phyloP scores from a whole-genome alignment of 2,888 invertebrate genomes.

The Sminthurides aquaticus region DNA sequence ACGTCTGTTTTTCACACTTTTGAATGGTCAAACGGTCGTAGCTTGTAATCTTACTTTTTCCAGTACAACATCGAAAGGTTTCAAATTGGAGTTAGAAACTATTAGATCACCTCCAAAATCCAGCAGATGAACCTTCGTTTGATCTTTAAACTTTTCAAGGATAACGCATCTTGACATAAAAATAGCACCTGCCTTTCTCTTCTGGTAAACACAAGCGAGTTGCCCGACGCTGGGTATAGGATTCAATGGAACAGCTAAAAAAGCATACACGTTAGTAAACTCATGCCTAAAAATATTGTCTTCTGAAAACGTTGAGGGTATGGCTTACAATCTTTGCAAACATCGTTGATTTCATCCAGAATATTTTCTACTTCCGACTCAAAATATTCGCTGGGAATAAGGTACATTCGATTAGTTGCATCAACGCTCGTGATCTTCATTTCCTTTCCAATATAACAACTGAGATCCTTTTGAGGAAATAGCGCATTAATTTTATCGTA shows the following conservation, averaged over 20 bases:
- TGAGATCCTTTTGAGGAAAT: not conserved
- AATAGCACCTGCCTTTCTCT: not conserved
- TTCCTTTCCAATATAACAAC: not conserved
- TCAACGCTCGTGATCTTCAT: conserved; percentile 1
- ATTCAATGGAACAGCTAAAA: not conserved
- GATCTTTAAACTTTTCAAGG: not conserved
- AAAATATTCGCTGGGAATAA: not conserved
- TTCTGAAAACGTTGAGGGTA: too few relatives aligned
- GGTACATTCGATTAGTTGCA: conserved; percentile 1
- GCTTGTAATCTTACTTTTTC: too few relatives aligned
- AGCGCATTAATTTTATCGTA: not conserved
- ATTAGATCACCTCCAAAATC: conserved; percentile 6
- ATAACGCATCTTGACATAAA: not conserved
- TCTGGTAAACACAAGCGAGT: conserved; percentile 10
- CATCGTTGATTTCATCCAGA: conserved; percentile 17
- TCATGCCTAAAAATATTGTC: not conserved
- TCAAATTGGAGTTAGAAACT: not conserved
- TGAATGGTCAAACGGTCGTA: too few relatives aligned
- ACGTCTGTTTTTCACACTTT: too few relatives aligned
- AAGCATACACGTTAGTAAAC: not conserved
- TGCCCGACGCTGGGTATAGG: conserved; percentile 4
- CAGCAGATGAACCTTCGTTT: not conserved
- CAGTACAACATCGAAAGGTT: too few relatives aligned
- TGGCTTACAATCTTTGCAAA: conserved; percentile 15
- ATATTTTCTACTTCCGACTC: conserved; percentile 2